These are phyloP conservation scores for Ptilorrhoa leucosticta DNA, from an alignment of 2,113 vertebrate species.

Conservation along the genomic window DNA sequence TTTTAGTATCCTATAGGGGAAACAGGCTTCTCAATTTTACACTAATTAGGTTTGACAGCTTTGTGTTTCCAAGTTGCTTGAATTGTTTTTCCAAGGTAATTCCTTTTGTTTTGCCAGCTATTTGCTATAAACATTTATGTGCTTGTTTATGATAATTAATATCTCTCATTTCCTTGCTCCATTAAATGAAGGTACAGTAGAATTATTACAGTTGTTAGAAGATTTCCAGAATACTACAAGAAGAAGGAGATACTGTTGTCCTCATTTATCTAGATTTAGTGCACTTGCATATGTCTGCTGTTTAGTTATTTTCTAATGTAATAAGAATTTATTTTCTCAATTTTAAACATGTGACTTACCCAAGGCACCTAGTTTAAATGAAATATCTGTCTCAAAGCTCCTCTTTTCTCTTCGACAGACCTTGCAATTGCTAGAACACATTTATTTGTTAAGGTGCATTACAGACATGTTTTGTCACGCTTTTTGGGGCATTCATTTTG, in stretches of 20 bases:
- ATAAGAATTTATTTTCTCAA: slow-evolving; percentile 29
- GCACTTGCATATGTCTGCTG: background rate
- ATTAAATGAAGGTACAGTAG: slow-evolving; percentile 5
- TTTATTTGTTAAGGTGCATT: background rate
- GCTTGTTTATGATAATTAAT: slow-evolving; percentile 51
- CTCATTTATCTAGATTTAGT: slow-evolving; percentile 32
- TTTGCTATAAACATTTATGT: background rate
- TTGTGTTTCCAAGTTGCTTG: slow-evolving; percentile 28
- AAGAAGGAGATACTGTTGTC: background rate
- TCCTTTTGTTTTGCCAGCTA: slow-evolving; percentile 27
- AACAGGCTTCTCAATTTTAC: slow-evolving; percentile 2
- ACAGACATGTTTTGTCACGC: background rate
- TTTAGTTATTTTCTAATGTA: slow-evolving; percentile 27
- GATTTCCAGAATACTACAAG: background rate
- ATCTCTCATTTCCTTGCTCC: background rate
- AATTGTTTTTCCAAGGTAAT: slow-evolving; percentile 8
- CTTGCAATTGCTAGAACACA: background rate
- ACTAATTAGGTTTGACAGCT: slow-evolving; percentile 46
- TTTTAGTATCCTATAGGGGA: background rate
- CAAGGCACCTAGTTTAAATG: slow-evolving; percentile 28
- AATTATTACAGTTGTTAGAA: background rate
- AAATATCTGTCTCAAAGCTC: slow-evolving; percentile 27
- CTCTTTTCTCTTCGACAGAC: background rate
- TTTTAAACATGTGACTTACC: slow-evolving; percentile 9
- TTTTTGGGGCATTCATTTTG: background rate